Base-by-base conservation (phyloP, 35 echinoderm and acorn worm species). In the Apostichopus californicus region DNA sequence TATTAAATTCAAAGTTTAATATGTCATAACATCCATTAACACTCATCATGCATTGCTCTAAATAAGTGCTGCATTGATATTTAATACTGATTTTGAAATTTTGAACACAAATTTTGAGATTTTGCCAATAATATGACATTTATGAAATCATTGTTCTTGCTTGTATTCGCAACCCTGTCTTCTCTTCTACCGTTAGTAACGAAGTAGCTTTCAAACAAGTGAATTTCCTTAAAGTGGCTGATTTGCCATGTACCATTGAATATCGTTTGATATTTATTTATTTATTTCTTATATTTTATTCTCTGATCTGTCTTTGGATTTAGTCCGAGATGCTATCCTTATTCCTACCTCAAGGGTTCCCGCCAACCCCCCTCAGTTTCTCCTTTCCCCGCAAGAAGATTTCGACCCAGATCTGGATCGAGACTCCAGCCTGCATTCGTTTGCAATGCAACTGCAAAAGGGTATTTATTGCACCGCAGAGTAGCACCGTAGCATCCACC, bases 311-410 rank as follows among this genome's bases (percentile, higher is more conserved):
- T 91, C 89, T 46, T 81, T 81, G 26, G 26, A 60, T 10, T 66
- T 64, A 63, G 80, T 83, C 17, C 24, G 24, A 10, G 56, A 56
- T 24, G 24, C 77, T 80, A 64, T 80, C 90, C 78, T 34, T 73
- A 55, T 83, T 55, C 80, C 80, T 56, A 57, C 52, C 53, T 14
- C 52, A 55, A 54, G 80, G 52, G 52, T 83, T 13, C 4, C 28
- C 13, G 7, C 53, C 20, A 1, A 57, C 15, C 80, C 80, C 28
- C 86, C 86, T 2, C 57, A 66, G 18, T 87, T 87, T 66, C 86
- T 87, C 11, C 64, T 87, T 3, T 87, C 86, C 14, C 86, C 86
- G 64, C 86, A 87, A 87, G 86, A 87, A 46, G 86, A 87, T 61
- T 87, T 87, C 14, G 9, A 75, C 71, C 52, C 80, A 83, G 80